Evolutionary conservation across 2,797 vertebrate species (phyloP).

Genomic region (Octomys mimax): DNA sequence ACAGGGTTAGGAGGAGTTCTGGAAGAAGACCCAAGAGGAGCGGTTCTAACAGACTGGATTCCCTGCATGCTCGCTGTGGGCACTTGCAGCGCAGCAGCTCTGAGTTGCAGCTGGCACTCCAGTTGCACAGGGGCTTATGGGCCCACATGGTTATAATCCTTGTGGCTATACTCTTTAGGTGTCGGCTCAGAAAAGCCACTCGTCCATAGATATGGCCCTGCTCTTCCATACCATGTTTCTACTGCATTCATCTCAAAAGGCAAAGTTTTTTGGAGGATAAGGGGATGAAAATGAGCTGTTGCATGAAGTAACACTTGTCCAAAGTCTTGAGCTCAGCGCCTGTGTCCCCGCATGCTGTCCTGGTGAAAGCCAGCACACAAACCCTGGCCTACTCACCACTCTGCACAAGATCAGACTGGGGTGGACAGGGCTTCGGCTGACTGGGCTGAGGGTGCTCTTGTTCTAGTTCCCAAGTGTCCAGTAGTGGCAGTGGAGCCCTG

Average conservation of each 20-base stretch:
- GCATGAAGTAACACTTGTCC: neutral
- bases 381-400: neutral
- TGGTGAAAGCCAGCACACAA: neutral
- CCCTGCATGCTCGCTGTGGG: neutral
- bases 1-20: neutral
- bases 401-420: neutral
- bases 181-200: slow-evolving; percentile 4
- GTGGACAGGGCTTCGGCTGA: neutral
- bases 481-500: neutral
- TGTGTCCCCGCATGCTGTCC: neutral
- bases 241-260: neutral
- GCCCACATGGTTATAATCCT: neutral
- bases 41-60: neutral
- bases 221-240: slow-evolving; percentile 35
- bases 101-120: neutral
- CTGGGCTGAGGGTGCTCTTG: neutral
- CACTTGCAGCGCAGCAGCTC: neutral
- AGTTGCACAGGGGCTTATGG: neutral
- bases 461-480: neutral
- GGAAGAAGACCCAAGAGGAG: neutral
- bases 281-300: neutral
- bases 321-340: neutral
- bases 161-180: neutral
- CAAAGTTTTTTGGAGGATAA: neutral
- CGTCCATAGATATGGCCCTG: neutral